Evolutionary conservation across 2,888 invertebrate species (phyloP).

Genomic region (Drosophila leonis): DNA sequence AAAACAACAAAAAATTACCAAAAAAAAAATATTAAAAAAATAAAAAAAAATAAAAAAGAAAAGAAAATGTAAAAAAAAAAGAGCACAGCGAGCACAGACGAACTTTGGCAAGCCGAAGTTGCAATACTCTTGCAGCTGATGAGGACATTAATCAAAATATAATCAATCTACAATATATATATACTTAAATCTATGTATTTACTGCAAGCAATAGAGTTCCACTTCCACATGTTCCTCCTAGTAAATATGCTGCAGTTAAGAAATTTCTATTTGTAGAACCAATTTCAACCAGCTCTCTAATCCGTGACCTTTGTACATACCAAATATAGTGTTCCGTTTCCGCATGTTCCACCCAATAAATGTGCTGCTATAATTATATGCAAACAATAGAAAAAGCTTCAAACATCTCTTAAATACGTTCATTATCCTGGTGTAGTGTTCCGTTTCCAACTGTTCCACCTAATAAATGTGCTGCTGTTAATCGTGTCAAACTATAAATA

Average conservation of each 20-base stretch:
- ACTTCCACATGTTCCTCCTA: neutral
- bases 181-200: neutral
- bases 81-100: constrained; percentile 11
- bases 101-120: constrained; percentile 27
- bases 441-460: neutral
- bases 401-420: too few relatives aligned
- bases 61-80: neutral
- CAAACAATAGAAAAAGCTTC: neutral
- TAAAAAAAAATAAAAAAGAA: neutral
- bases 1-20: neutral
- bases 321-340: constrained; percentile 1
- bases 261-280: neutral
- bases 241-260: neutral
- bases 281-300: neutral
- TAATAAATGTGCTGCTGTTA: neutral
- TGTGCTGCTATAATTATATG: neutral
- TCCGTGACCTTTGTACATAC: neutral
- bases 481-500: neutral
- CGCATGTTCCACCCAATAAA: neutral
- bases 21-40: neutral
- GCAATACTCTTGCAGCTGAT: constrained; percentile 22
- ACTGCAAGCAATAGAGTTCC: neutral
- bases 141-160: neutral
- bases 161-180: neutral
- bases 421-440: neutral